Evolutionary conservation across 2,888 invertebrate species (phyloP), one percentile per base, ranked within the genome.

Genomic region (Pyrrhosoma nymphula): DNA sequence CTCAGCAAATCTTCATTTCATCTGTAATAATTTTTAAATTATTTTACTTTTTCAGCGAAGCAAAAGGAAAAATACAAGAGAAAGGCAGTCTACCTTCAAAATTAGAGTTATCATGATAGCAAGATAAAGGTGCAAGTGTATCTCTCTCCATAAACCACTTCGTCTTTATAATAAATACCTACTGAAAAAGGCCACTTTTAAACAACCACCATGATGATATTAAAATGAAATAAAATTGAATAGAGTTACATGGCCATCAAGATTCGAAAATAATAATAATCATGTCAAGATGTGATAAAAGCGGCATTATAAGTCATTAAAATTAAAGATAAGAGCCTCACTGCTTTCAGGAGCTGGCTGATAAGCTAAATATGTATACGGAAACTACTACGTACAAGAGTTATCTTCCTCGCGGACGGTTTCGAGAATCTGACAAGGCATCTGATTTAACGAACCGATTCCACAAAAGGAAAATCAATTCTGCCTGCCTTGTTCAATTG

Each of bases 371-470:
- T 35, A 82, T n/a, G n/a, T n/a, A n/a, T 35, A 82, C 30, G 75
- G 14, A 69, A 82, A 82, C 35, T 35, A 82, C 35, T 35, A 35
- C 26, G 10, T 30, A 0, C 30, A 35, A 30, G 26, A n/a, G 69
- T 23, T 69, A 82, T 82, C 75, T 35, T 20, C 8, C 26, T 82
- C 14, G 8, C 10, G 35, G n/a, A 60, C 60, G 35, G 30, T 82
- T 26, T 10, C n/a, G 35, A 30, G 2, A 16, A 82, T 82, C n/a
- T 35, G 35, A 82, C n/a, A 30, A 82, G 35, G 10, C 30, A 82
- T 82, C 75, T 82, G 75, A 82, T 35, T 82, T 35, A 82, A 82
- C 75, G 75, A 82, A 82, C 75, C n/a, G 75, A 82, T 82, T 35
- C 26, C 75, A 16, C 30, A 69, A 30, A 6, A 35, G 23, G 12